phyloP scores from a whole-genome alignment of 1,140 invertebrate genomes.

The Saccostrea echinata region DNA sequence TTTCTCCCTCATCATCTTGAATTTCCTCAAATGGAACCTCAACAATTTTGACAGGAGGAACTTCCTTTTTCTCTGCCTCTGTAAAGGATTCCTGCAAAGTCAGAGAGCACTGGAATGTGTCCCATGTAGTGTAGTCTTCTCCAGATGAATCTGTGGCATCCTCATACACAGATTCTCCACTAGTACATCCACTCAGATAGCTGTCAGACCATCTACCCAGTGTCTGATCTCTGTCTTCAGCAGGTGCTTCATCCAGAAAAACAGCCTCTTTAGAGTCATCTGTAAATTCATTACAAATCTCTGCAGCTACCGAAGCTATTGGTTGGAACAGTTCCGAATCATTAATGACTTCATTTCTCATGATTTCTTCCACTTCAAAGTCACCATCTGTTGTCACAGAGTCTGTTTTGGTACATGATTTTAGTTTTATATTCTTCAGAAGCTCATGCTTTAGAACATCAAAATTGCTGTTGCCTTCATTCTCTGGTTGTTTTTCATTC shows the following conservation, averaged over 20 bases:
- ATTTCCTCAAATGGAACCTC: background rate
- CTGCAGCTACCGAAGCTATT: background rate
- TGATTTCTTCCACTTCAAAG: constrained; percentile 17
- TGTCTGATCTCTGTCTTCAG: background rate
- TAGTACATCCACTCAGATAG: constrained; percentile 6
- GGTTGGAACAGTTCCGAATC: constrained; percentile 2
- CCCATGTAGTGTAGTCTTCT: constrained; percentile 19
- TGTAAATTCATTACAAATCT: constrained; percentile 24
- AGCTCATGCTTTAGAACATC: background rate
- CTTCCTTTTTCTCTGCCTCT: background rate
- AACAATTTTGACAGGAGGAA: background rate
- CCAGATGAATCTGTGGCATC: background rate
- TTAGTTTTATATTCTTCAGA: constrained; percentile 1
- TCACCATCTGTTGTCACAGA: constrained; percentile 33
- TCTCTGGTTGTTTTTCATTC: background rate
- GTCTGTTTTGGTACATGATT: constrained; percentile 7
- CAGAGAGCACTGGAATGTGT: background rate
- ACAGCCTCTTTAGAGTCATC: constrained; percentile 4
- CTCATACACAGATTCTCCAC: background rate
- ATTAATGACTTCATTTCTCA: constrained; percentile 26
- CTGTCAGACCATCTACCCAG: background rate
- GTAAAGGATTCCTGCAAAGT: background rate
- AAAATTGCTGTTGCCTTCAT: background rate
- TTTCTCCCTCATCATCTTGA: background rate
- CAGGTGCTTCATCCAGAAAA: background rate